Evolutionary conservation across 2,797 vertebrate genomes (phyloP).

Genomic region (Myotis planiceps): DNA sequence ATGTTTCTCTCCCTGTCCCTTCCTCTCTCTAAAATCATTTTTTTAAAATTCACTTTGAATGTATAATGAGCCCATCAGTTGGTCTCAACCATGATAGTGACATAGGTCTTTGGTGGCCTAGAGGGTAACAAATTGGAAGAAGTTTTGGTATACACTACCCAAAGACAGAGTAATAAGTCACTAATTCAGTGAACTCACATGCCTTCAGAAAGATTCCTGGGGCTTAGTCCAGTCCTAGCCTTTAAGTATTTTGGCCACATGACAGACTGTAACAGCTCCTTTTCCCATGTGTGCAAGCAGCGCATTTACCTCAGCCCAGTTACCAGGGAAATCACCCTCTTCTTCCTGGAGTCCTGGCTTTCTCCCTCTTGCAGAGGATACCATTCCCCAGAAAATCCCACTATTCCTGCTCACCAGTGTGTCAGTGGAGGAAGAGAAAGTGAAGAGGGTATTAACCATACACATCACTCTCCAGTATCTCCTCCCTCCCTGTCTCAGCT

Average conservation of each 20-base stretch:
- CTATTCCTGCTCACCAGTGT: neutral
- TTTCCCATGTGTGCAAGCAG: neutral
- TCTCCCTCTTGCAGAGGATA: neutral
- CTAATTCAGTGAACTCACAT: neutral
- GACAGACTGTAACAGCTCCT: neutral
- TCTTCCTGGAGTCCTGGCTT: neutral
- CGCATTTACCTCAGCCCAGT: neutral
- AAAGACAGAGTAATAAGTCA: neutral
- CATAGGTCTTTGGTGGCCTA: neutral
- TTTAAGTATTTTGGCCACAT: neutral
- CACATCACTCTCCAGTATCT: neutral
- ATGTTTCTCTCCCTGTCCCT: neutral
- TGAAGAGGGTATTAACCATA: neutral
- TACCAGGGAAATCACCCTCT: neutral
- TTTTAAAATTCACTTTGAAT: neutral
- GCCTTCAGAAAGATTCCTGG: slow-evolving; percentile 13
- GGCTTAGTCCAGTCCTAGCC: neutral
- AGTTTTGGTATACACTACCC: neutral
- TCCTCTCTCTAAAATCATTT: neutral
- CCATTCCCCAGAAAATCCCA: neutral
- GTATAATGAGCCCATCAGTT: neutral
- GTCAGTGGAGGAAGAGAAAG: neutral
- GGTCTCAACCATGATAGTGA: neutral
- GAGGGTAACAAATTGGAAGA: neutral
- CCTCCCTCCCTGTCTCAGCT: neutral